These are phyloP conservation scores for Nymphalis polychloros DNA, from an alignment of 2,888 invertebrate genomes.

Conservation along the genomic window DNA sequence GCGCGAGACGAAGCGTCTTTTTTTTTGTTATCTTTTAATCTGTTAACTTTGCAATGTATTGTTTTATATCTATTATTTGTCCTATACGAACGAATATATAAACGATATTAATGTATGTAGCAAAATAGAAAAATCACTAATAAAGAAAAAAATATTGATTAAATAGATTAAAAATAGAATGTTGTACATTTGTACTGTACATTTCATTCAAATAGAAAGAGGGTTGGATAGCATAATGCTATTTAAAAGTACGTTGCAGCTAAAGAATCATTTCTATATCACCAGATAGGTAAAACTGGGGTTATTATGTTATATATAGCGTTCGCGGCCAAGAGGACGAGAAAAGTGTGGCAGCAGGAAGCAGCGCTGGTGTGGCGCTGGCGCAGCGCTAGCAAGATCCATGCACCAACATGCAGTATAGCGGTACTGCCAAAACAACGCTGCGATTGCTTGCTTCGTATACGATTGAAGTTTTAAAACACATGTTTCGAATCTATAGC, in stretches of 20 bases:
- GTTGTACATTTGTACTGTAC: too few species aligned
- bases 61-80: neutral
- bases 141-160: too few species aligned
- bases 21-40: constrained; percentile 11
- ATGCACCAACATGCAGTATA: constrained; percentile 67
- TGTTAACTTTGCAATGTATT: neutral
- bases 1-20: constrained; percentile 13
- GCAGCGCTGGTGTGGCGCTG: constrained; percentile 55
- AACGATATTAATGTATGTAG: too few species aligned
- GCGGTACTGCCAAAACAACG: constrained; percentile 53
- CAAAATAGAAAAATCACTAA: too few species aligned
- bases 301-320: constrained; percentile 53
- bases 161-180: too few species aligned
- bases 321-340: constrained; percentile 28
- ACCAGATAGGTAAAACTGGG: constrained; percentile 40
- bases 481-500: neutral
- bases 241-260: constrained; percentile 17
- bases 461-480: constrained; percentile 33
- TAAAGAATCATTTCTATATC: neutral
- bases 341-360: constrained; percentile 41
- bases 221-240: too few species aligned
- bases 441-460: constrained; percentile 63
- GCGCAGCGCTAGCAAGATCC: constrained; percentile 53
- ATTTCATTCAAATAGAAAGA: too few species aligned
- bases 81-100: too few species aligned